Conservation (phyloP, 1,140 invertebrate species). For the Drosophila leontia region DNA sequence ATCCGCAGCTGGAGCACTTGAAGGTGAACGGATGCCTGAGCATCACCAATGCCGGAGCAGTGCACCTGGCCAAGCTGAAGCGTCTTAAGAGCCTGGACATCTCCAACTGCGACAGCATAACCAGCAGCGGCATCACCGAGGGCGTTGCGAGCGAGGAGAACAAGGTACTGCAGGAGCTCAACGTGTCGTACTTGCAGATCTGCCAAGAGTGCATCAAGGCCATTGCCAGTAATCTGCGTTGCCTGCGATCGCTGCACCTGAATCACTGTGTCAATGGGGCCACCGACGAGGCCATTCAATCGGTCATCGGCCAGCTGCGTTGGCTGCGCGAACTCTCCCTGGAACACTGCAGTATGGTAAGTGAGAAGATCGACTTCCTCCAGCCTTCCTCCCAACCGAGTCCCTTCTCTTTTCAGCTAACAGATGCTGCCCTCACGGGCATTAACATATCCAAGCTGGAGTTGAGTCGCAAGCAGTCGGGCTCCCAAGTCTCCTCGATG, state of each 20-base stretch:
- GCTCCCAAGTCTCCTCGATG: conserved; percentile 35
- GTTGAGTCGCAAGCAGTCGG: conserved; percentile 55
- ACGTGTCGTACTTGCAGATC: conserved; percentile 87
- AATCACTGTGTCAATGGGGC: conserved; percentile 89
- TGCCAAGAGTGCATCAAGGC: conserved; percentile 87
- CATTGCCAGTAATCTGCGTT: conserved; percentile 86
- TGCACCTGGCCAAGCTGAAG: conserved; percentile 86
- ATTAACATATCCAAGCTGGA: conserved; percentile 85
- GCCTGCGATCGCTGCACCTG: conserved; percentile 88
- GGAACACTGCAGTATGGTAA: conserved; percentile 88
- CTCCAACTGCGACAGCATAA: conserved; percentile 89
- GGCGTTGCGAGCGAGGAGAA: conserved; percentile 86
- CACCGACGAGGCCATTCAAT: conserved; percentile 88
- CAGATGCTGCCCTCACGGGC: conserved; percentile 89
- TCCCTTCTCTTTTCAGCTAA: conserved; percentile 55
- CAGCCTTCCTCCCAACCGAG: too few species aligned
- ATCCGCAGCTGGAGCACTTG: conserved; percentile 86
- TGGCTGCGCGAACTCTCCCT: conserved; percentile 87
- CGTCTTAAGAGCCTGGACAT: conserved; percentile 88
- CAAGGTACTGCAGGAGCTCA: conserved; percentile 86
- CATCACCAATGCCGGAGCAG: conserved; percentile 87
- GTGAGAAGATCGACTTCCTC: conserved; percentile 14
- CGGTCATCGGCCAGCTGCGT: conserved; percentile 88
- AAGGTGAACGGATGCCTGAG: conserved; percentile 87
- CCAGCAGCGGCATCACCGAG: conserved; percentile 86